phyloP scores from a whole-genome alignment of 2,113 vertebrate species.

The Propithecus coquereli region DNA sequence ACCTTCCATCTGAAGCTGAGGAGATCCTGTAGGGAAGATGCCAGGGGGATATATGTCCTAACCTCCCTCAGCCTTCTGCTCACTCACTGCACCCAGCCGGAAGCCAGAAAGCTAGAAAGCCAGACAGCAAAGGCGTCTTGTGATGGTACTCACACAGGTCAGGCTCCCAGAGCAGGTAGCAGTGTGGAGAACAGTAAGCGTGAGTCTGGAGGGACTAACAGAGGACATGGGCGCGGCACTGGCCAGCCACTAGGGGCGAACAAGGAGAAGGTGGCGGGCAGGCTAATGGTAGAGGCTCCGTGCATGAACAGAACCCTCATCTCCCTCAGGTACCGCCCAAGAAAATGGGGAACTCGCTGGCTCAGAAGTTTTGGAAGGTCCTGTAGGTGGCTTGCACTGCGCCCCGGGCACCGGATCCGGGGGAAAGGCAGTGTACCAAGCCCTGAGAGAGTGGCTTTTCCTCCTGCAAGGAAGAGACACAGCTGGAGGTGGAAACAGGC shows the following conservation, averaged over 20 bases:
- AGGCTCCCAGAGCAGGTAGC: not conserved
- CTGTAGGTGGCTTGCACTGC: not conserved
- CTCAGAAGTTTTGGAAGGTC: not conserved
- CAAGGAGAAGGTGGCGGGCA: not conserved
- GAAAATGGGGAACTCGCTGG: not conserved
- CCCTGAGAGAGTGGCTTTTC: not conserved
- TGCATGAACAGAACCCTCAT: not conserved
- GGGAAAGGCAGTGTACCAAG: not conserved
- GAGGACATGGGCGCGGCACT: not conserved
- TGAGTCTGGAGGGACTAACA: not conserved
- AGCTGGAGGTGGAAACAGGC: slow-evolving; percentile 54
- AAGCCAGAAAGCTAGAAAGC: too few relatives aligned
- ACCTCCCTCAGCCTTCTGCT: not conserved
- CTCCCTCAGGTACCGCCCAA: not conserved
- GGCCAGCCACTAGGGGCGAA: not conserved
- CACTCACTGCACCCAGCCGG: not conserved
- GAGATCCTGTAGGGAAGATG: not conserved
- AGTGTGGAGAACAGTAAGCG: not conserved
- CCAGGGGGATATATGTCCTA: not conserved
- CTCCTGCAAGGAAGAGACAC: not conserved
- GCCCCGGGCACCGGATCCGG: not conserved
- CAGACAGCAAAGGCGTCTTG: not conserved
- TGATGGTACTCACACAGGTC: not conserved
- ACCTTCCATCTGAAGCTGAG: not conserved
- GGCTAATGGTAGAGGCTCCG: not conserved